Conservation (phyloP, 2,888 invertebrate genomes). For the Acanthosoma haemorrhoidale region DNA sequence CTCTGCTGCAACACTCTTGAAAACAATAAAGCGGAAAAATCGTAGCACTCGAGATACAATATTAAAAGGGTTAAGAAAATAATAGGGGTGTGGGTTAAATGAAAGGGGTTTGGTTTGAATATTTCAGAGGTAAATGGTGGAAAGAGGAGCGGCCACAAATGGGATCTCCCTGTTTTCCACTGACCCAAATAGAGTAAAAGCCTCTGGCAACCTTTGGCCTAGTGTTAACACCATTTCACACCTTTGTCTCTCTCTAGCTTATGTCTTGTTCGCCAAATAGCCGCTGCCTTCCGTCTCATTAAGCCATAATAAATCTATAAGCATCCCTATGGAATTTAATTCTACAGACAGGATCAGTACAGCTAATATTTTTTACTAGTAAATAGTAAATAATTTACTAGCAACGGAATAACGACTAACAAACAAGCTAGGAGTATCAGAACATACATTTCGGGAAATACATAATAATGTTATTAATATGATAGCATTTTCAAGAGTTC, state of each 20-base stretch:
- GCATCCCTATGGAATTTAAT: no score
- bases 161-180: constrained; percentile 7
- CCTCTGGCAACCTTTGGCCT: background rate
- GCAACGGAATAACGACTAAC: no score
- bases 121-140: background rate
- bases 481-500: no score
- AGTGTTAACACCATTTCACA: constrained; percentile 2
- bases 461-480: no score
- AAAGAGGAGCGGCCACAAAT: background rate
- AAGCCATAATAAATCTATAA: no score
- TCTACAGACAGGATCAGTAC: no score
- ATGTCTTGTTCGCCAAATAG: background rate
- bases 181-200: background rate
- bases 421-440: no score
- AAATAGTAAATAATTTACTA: no score
- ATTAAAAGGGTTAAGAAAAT: background rate
- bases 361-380: no score
- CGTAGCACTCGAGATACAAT: background rate
- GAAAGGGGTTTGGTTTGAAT: background rate
- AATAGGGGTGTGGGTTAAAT: background rate
- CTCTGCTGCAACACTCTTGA: no score
- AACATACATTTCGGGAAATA: no score
- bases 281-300: no score
- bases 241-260: background rate
- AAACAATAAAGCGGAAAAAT: background rate